These are phyloP conservation scores for Meghimatium bilineatum DNA, from an alignment of 2,888 invertebrate species.

Conservation along the genomic window DNA sequence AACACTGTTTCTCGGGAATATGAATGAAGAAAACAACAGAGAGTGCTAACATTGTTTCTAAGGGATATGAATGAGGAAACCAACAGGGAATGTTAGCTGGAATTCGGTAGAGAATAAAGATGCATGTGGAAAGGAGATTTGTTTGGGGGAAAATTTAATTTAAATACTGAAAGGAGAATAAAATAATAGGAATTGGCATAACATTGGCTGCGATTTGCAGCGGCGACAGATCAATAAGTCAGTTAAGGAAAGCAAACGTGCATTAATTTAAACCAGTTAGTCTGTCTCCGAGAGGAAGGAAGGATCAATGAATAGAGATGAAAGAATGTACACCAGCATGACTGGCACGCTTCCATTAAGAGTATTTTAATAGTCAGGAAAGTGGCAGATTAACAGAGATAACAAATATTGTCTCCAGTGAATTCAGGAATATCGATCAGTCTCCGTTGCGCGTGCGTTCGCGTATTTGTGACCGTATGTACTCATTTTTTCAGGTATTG, in stretches of 20 bases:
- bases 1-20: too few species aligned
- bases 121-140: neutral
- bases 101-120: neutral
- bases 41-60: too few species aligned
- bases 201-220: conserved; percentile 3
- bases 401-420: conserved; percentile 16
- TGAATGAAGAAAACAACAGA: too few species aligned
- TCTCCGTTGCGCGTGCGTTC: neutral
- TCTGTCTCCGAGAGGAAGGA: neutral
- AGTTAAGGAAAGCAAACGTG: conserved; percentile 23
- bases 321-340: neutral
- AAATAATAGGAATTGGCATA: neutral
- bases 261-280: conserved; percentile 13
- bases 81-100: neutral
- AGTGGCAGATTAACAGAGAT: conserved; percentile 13
- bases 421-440: conserved; percentile 20
- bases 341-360: conserved; percentile 13
- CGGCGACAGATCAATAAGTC: neutral
- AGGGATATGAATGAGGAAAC: neutral
- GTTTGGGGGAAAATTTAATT: neutral
- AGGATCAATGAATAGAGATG: neutral
- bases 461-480: neutral
- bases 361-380: conserved; percentile 21
- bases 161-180: neutral
- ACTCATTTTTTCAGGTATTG: neutral